Evolutionary conservation across 2,888 invertebrate genomes (phyloP), one percentile per base, ranked within the genome.

Genomic region (Meiosimyza decipiens): DNA sequence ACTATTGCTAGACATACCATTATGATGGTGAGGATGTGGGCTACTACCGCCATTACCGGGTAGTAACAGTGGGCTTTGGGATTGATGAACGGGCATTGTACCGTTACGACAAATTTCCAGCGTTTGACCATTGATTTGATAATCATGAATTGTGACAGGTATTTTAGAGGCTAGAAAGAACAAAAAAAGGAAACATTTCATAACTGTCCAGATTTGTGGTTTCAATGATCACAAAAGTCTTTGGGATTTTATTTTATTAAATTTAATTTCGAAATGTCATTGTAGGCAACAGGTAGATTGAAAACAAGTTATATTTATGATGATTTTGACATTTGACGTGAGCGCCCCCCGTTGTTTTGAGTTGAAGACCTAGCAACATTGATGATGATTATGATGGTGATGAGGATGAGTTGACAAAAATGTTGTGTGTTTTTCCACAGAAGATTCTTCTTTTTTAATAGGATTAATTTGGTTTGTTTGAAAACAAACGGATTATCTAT

Each of bases 151-250:
- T 16, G 64, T 81, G 88, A 91, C 89, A 79, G 89, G 87, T 83
- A 92, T 88, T 87, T 92, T 93, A 76, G 92, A 90, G 78, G 88
- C 92, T 92, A 89, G 72, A 90, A 76, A 74, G 71, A 74, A 73
- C 71, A 73, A n/a, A 60, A 74, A 51, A 54, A 74, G 51, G 74
- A 76, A 74, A 74, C 74, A 75, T 76, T 57, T 72, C 67, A 73
- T 75, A 52, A 74, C 75, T 77, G 66, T 71, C 67, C 75, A 65
- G 6, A 40, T 40, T 40, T 40, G 40, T 40, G 40, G 9, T 40
- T 40, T 40, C 40, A 40, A 40, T 40, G 40, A 40, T 40, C 9
- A 40, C 40, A 40, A 40, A 40, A 40, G 40, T n/a, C 18, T 68
- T 54, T 68, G 33, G 7, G 51, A 54, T 78, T 76, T 79, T 74